These are phyloP conservation scores for Dasyurus viverrinus DNA, from an alignment of 2,113 vertebrate genomes.

Conservation along the genomic window DNA sequence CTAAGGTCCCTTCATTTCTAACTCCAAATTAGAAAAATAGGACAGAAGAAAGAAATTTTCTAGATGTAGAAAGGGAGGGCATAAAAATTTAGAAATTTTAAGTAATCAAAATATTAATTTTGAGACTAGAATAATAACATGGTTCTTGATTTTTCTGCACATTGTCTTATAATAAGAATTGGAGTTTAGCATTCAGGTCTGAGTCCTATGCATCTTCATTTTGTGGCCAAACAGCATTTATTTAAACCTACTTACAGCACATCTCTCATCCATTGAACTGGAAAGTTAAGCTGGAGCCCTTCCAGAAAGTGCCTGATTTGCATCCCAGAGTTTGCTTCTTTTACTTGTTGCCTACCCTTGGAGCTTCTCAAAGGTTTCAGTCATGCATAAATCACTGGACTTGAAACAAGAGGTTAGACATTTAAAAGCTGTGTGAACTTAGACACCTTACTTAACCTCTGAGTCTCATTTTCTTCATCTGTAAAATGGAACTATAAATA, in stretches of 20 bases:
- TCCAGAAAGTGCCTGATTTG: neutral
- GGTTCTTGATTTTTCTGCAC: neutral
- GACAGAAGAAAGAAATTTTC: neutral
- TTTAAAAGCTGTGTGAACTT: neutral
- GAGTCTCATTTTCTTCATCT: constrained; percentile 32
- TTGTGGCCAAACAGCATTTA: constrained; percentile 46
- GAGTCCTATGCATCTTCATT: constrained; percentile 24
- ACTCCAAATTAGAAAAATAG: constrained; percentile 40
- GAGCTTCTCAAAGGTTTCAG: constrained; percentile 5
- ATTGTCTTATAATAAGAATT: constrained; percentile 10
- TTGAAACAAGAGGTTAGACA: neutral
- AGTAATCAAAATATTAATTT: neutral
- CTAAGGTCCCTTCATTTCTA: constrained; percentile 9
- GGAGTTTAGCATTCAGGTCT: constrained; percentile 40
- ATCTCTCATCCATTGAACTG: neutral
- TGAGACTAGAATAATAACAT: neutral
- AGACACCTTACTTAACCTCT: neutral
- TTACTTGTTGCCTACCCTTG: constrained; percentile 8
- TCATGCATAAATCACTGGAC: neutral
- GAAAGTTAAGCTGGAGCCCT: constrained; percentile 26
- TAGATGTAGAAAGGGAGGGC: neutral
- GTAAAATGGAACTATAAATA: constrained; percentile 1
- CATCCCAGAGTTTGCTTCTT: constrained; percentile 16
- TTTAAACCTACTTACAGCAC: neutral
- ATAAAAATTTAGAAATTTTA: neutral